Evolutionary conservation across 1,140 invertebrate species (phyloP).

Genomic region (Telenomus remus): DNA sequence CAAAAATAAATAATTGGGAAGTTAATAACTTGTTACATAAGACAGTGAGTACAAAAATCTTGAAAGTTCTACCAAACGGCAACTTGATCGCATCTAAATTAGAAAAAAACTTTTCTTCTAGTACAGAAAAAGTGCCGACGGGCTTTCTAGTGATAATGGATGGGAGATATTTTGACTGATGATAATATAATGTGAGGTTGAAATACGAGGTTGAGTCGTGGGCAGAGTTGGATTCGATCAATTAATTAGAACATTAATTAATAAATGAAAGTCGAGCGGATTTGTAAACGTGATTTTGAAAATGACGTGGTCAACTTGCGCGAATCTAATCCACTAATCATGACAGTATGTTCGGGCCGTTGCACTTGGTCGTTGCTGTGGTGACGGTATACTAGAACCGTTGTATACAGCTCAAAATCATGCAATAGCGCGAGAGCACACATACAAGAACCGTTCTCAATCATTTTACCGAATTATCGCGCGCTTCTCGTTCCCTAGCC

Average conservation of each 20-base stretch:
- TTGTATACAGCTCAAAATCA: conserved; percentile 55
- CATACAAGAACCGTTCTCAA: conserved; percentile 49
- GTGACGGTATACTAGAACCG: conserved; percentile 47
- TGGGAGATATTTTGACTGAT: no score
- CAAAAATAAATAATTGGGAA: no score
- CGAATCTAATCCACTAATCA: conserved; percentile 53
- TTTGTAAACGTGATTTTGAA: conserved; percentile 52
- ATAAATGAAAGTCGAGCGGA: conserved; percentile 44
- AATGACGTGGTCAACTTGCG: conserved; percentile 55
- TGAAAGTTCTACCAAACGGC: no score
- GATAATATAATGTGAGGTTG: no score
- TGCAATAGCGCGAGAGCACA: conserved; percentile 51
- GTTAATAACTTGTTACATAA: no score
- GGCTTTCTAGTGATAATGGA: no score
- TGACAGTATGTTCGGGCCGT: conserved; percentile 52
- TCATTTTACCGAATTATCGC: conserved; percentile 58
- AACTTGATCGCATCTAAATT: no score
- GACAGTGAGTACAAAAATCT: no score
- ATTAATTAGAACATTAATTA: conserved; percentile 54
- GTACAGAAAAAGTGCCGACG: no score
- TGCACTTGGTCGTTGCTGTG: conserved; percentile 56
- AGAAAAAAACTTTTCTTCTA: no score
- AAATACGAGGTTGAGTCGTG: no score
- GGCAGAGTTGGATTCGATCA: conserved; percentile 31
- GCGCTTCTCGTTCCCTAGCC: conserved; percentile 40